Percentiles rank a stretch among this genome's conserved stretches.
These are phyloP conservation scores for Bellardia pandia DNA, from an alignment of 2,888 invertebrate genomes.

Conservation along the genomic window DNA sequence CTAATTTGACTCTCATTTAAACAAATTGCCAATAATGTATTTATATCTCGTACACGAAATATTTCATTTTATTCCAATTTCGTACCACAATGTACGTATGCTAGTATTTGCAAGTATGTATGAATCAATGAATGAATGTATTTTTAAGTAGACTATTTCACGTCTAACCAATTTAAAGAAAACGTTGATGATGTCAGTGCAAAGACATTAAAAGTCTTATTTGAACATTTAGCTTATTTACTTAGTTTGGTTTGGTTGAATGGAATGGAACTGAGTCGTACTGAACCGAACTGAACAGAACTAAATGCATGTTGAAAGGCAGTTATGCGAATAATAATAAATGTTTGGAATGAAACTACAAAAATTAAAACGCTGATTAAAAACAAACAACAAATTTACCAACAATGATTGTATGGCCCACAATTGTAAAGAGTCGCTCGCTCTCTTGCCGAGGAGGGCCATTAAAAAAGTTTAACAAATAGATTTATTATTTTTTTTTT, in stretches of 20 bases:
- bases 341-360: background rate
- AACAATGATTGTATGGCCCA: background rate
- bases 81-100: background rate
- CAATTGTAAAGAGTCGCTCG: constrained; percentile 13
- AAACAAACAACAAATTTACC: background rate
- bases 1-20: background rate
- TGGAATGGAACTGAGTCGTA: constrained; percentile 3
- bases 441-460: background rate
- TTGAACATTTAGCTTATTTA: constrained; percentile 47
- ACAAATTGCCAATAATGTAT: constrained; percentile 2
- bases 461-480: constrained; percentile 37
- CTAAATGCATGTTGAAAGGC: constrained; percentile 12
- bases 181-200: constrained; percentile 57
- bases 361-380: background rate
- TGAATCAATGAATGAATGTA: background rate
- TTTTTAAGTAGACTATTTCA: constrained; percentile 27
- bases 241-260: constrained; percentile 9
- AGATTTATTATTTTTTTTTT: constrained; percentile 28
- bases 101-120: background rate
- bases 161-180: constrained; percentile 39
- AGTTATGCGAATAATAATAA: constrained; percentile 7
- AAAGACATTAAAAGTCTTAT: background rate
- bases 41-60: background rate
- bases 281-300: background rate
- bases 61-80: background rate